These are phyloP conservation scores for Anarrhichthys ocellatus DNA, from an alignment of 2,113 vertebrate genomes.

Conservation along the genomic window DNA sequence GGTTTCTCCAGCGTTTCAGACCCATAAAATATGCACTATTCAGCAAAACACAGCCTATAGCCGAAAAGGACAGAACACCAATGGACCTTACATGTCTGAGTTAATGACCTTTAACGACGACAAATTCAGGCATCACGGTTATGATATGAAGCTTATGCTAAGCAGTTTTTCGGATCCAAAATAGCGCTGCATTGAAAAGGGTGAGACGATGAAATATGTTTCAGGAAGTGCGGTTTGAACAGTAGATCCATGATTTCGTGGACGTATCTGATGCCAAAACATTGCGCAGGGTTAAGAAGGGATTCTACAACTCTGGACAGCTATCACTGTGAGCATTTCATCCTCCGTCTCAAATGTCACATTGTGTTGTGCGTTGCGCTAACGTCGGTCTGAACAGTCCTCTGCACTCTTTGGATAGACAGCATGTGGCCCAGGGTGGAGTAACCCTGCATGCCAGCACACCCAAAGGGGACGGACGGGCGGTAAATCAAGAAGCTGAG, in stretches of 20 bases:
- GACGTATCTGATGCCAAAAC: background rate
- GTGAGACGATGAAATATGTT: background rate
- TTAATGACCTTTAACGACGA: background rate
- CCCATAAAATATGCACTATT: background rate
- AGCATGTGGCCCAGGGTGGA: conserved; percentile 28
- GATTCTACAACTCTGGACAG: background rate
- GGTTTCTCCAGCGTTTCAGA: background rate
- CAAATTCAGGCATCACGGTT: background rate
- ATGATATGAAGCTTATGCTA: background rate
- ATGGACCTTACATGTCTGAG: background rate
- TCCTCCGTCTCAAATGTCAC: background rate
- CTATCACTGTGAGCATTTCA: background rate
- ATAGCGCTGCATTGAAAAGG: rapidly evolving
- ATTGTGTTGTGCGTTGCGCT: conserved; percentile 2
- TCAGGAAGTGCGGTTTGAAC: background rate
- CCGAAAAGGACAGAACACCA: background rate
- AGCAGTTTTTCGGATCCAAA: background rate
- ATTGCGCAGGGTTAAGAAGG: background rate
- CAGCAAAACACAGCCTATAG: background rate
- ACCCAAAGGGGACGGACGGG: conserved; percentile 35
- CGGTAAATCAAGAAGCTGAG: conserved; percentile 67
- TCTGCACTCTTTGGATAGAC: background rate
- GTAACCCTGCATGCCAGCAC: conserved; percentile 43
- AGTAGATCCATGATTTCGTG: background rate
- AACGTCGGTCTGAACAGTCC: background rate